A percentile compares a stretch with the other conserved stretches of the same genome.
phyloP scores from a whole-genome alignment of 2,888 invertebrate genomes.

The Seira ritae region DNA sequence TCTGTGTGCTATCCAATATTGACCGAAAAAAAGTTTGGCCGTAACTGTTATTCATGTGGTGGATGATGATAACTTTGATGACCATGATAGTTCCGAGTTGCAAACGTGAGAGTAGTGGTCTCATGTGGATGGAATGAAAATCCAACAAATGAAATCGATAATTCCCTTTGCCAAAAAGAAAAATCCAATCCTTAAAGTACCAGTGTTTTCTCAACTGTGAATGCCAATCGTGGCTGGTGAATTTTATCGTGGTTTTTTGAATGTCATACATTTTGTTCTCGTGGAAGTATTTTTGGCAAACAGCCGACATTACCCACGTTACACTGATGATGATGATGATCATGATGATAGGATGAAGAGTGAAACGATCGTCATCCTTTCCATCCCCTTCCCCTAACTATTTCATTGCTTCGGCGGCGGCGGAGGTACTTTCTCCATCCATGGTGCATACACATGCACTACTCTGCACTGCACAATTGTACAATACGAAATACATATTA shows the following conservation, averaged over 20 bases:
- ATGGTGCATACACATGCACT: neutral
- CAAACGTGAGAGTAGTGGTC: neutral
- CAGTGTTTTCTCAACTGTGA: slow-evolving; percentile 55
- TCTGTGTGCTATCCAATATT: too few relatives aligned
- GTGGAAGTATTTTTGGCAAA: slow-evolving; percentile 52
- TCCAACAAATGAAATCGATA: slow-evolving; percentile 57
- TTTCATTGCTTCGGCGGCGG: neutral
- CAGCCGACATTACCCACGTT: slow-evolving; percentile 60
- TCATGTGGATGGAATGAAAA: slow-evolving; percentile 10
- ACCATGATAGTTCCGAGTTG: neutral
- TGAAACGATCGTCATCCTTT: slow-evolving; percentile 43
- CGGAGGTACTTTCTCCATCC: neutral
- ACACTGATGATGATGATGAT: slow-evolving; percentile 53
- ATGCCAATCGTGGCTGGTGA: slow-evolving; percentile 63
- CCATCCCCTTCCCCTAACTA: neutral
- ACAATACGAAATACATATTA: slow-evolving; percentile 1
- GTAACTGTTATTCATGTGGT: neutral
- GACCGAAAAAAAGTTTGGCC: neutral
- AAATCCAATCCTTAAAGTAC: slow-evolving; percentile 7
- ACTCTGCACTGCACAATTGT: neutral
- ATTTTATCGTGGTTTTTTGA: slow-evolving; percentile 62
- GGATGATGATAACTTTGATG: neutral
- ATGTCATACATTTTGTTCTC: slow-evolving; percentile 56
- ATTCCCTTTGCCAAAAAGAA: slow-evolving; percentile 18
- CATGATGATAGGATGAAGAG: slow-evolving; percentile 43